A percentile compares a stretch with the other conserved stretches of the same genome.
Evolutionary conservation across 1,140 invertebrate genomes (phyloP).

Genomic region (Pectinophora gossypiella): DNA sequence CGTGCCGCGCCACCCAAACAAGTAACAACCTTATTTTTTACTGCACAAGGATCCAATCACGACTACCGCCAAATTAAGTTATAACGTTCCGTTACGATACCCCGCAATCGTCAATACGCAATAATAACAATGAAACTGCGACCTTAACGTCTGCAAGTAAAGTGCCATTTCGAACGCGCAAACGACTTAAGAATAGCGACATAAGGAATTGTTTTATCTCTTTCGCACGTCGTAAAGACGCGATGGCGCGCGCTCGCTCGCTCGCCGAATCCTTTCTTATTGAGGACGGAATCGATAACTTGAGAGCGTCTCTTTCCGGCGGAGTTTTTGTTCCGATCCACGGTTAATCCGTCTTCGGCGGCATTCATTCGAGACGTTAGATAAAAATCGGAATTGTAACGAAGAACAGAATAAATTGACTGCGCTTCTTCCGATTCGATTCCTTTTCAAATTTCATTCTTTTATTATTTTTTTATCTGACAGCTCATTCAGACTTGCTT

Average conservation of each 20-base stretch:
- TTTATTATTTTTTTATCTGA: slow-evolving; percentile 49
- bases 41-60: slow-evolving; percentile 39
- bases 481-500: slow-evolving; percentile 21
- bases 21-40: slow-evolving; percentile 49
- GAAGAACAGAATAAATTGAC: slow-evolving; percentile 63
- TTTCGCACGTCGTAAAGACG: slow-evolving; percentile 70
- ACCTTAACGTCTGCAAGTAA: slow-evolving; percentile 62
- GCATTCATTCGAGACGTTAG: slow-evolving; percentile 62
- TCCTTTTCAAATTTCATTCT: slow-evolving; percentile 43
- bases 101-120: slow-evolving; percentile 51
- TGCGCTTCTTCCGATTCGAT: slow-evolving; percentile 51
- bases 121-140: slow-evolving; percentile 67
- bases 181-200: slow-evolving; percentile 68
- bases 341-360: slow-evolving; percentile 66
- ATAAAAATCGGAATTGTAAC: slow-evolving; percentile 68
- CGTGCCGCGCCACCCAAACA: slow-evolving; percentile 24
- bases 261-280: slow-evolving; percentile 49
- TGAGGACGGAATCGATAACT: slow-evolving; percentile 63
- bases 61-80: slow-evolving; percentile 57
- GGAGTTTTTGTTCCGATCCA: slow-evolving; percentile 56
- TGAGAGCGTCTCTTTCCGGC: slow-evolving; percentile 58
- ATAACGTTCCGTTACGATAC: slow-evolving; percentile 63
- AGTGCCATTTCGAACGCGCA: slow-evolving; percentile 56
- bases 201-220: slow-evolving; percentile 74
- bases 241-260: slow-evolving; percentile 50